A percentile compares a stretch with the other conserved stretches of the same genome.
phyloP scores from a whole-genome alignment of 2,797 vertebrate genomes.

The Echeneis naucrates region DNA sequence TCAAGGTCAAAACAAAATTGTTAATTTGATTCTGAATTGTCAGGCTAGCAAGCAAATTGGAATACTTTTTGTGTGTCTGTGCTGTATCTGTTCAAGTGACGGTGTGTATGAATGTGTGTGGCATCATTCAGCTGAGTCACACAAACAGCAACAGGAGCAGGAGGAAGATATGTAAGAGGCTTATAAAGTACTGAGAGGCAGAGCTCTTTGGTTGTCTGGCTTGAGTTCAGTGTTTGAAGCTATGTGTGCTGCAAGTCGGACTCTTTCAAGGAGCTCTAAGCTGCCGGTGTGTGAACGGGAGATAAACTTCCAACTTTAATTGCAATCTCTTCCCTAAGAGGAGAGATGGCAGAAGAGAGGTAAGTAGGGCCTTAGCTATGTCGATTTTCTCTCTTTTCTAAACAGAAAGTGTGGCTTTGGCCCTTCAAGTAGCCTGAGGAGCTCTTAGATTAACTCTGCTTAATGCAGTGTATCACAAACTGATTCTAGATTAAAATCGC shows the following conservation, averaged over 20 bases:
- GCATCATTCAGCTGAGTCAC: slow-evolving; percentile 57
- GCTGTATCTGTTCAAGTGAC: slow-evolving; percentile 25
- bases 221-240: slow-evolving; percentile 71
- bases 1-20: slow-evolving; percentile 20
- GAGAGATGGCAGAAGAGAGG: slow-evolving; percentile 79
- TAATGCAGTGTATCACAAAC: slow-evolving; percentile 40
- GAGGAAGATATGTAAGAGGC: slow-evolving; percentile 72
- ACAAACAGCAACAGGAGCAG: slow-evolving; percentile 48
- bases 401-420: slow-evolving; percentile 60
- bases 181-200: slow-evolving; percentile 74
- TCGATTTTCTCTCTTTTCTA: slow-evolving; percentile 55
- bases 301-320: slow-evolving; percentile 90
- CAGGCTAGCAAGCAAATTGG: background rate
- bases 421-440: slow-evolving; percentile 28
- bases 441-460: slow-evolving; percentile 23
- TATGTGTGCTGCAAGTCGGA: slow-evolving; percentile 61
- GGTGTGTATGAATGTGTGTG: slow-evolving; percentile 47
- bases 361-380: slow-evolving; percentile 68
- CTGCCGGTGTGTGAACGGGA: slow-evolving; percentile 84
- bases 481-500: slow-evolving; percentile 53
- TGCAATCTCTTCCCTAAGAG: slow-evolving; percentile 83
- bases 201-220: slow-evolving; percentile 72
- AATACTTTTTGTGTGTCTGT: background rate
- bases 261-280: slow-evolving; percentile 89
- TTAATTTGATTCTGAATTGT: slow-evolving; percentile 15